Conservation (phyloP, 2,888 invertebrate species). For the Drosophila picticornis region DNA sequence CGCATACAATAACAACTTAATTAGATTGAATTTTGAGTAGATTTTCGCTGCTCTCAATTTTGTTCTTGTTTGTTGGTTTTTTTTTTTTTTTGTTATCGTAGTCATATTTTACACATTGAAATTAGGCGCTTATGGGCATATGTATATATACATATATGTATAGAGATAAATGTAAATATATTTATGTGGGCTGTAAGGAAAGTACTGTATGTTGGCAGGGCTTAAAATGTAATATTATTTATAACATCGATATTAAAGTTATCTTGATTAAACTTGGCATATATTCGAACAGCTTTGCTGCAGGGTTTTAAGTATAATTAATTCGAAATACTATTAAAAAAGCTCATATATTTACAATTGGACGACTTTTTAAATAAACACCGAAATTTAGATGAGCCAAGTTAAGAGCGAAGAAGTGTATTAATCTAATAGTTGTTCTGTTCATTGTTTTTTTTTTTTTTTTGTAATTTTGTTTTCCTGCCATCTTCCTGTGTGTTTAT, state of each 20-base stretch:
- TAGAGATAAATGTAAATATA: not conserved
- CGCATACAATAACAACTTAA: constrained; percentile 76
- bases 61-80: not conserved
- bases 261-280: not conserved
- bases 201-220: not conserved
- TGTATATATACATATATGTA: constrained; percentile 8
- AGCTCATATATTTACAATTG: not conserved
- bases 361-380: not conserved
- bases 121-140: constrained; percentile 31
- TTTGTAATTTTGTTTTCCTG: not conserved
- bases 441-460: not conserved
- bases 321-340: not conserved
- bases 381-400: not conserved
- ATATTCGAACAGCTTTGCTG: not conserved
- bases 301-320: too few species aligned
- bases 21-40: constrained; percentile 69
- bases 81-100: constrained; percentile 16
- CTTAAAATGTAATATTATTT: not conserved
- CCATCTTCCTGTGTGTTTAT: not conserved
- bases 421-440: not conserved
- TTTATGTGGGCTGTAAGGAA: constrained; percentile 19
- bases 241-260: not conserved
- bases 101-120: constrained; percentile 67
- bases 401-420: not conserved
- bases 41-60: constrained; percentile 27